Conservation (phyloP, 2,797 vertebrate species). For the Discoglossus pictus region DNA sequence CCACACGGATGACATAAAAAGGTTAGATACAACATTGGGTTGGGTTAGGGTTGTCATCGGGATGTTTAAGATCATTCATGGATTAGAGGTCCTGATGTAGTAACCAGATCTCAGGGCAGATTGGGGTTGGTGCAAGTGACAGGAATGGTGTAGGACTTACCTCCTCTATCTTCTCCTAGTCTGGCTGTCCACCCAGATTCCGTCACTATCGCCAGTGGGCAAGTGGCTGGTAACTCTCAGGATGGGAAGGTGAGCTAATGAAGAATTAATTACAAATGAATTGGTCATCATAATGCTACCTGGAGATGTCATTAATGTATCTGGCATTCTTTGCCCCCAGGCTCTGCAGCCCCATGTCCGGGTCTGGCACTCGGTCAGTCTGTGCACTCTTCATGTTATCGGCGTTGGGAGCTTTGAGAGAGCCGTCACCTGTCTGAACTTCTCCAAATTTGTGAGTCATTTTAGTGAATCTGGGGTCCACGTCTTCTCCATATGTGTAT, state of each 20-base stretch:
- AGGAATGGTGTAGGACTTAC: neutral
- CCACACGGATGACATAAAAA: constrained; percentile 91
- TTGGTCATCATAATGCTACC: neutral
- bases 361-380: constrained; percentile 90
- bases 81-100: too few species aligned
- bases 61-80: too few species aligned
- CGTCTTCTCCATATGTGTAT: neutral
- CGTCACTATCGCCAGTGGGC: constrained; percentile 91
- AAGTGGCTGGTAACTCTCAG: constrained; percentile 88
- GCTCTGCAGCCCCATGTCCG: constrained; percentile 82
- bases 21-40: constrained; percentile 66
- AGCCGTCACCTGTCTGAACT: constrained; percentile 83
- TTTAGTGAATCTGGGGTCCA: neutral
- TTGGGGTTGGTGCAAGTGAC: too few species aligned
- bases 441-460: constrained; percentile 85
- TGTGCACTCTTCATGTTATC: constrained; percentile 87
- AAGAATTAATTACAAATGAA: neutral
- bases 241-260: constrained; percentile 83
- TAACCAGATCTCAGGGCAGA: too few species aligned
- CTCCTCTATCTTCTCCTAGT: constrained; percentile 62
- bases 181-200: constrained; percentile 89
- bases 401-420: constrained; percentile 84
- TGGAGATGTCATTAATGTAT: neutral
- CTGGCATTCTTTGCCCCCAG: constrained; percentile 68
- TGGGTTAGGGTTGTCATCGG: neutral